Conservation (phyloP, 2,113 vertebrate genomes). For the Serilophus lunatus region DNA sequence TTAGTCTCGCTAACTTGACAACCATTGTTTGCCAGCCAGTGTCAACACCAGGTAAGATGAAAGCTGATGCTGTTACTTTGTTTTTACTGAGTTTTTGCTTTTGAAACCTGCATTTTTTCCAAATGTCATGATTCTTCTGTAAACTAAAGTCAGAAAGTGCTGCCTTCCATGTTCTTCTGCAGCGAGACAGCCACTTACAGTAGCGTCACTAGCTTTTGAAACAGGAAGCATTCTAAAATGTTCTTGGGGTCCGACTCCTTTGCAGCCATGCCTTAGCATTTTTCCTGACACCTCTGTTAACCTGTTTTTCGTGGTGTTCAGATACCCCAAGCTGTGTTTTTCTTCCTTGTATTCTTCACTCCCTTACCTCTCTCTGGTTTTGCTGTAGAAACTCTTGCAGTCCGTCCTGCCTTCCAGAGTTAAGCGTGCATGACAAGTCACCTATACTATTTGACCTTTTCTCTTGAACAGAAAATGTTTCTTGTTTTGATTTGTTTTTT, state of each 20-base stretch:
- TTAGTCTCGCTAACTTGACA: background rate
- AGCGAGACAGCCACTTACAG: background rate
- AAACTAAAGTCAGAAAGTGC: background rate
- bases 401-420: background rate
- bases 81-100: background rate
- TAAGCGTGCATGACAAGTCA: background rate
- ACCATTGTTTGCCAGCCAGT: background rate
- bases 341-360: background rate
- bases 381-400: background rate
- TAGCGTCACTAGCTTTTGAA: background rate
- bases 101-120: background rate
- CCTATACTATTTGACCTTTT: background rate
- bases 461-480: background rate
- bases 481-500: background rate
- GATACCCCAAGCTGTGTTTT: background rate
- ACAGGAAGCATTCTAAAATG: background rate
- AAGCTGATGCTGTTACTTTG: background rate
- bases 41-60: slow-evolving; percentile 20
- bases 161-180: background rate
- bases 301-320: background rate
- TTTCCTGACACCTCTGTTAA: background rate
- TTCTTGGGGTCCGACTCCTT: background rate
- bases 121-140: background rate
- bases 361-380: background rate
- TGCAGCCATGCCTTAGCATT: background rate